Evolutionary conservation across 2,113 vertebrate species (phyloP), one percentile per base, ranked within the genome.

Genomic region (Melanerpes aurifrons): DNA sequence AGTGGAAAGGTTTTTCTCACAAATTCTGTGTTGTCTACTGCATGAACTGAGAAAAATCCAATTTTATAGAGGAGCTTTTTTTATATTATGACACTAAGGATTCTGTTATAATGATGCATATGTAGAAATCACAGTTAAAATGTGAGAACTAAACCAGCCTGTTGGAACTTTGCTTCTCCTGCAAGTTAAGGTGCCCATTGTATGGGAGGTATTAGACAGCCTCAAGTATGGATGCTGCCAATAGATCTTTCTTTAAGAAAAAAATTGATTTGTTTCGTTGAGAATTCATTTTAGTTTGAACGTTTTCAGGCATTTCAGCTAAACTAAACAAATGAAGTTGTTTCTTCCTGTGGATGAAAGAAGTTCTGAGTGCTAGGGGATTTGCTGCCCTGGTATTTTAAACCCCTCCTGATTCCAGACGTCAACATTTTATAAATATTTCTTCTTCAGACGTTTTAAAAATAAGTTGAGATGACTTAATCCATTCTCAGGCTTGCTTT

Each of bases 361-460:
- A 82, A 87, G 66, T 66, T 69, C 66, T 62, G 69, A 89, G 91
- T 67, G 73, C 79, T 68, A 45, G 71, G 62, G 69, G 93, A 95
- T 96, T 96, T 95, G 86, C 73, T 91, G 76, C 89, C 90, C 56
- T 94, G 95, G 94, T 96, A 94, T 96, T 95, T 96, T 96, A 96
- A 96, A 83, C 79, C 85, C 85, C 82, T 92, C 87, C 76, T 95
- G 82, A 91, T 92, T 93, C 79, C 80, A 91, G 91, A 94, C 29
- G 6, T 94, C 89, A 94, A 83, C 87, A 92, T 94, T 91, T 96
- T 81, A 62, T 91, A 95, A 96, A 90, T 96, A 95, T 90, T 96
- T 94, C 91, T 96, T 94, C 91, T 93, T 19, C 75, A 78, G 76
- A 83, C 69, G 45, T 87, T 69, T 85, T 90, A 92, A 95, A 96